Evolutionary conservation across 2,888 invertebrate genomes (phyloP), one percentile per base, ranked within the genome.

Genomic region (Drosophila meridionalis): DNA sequence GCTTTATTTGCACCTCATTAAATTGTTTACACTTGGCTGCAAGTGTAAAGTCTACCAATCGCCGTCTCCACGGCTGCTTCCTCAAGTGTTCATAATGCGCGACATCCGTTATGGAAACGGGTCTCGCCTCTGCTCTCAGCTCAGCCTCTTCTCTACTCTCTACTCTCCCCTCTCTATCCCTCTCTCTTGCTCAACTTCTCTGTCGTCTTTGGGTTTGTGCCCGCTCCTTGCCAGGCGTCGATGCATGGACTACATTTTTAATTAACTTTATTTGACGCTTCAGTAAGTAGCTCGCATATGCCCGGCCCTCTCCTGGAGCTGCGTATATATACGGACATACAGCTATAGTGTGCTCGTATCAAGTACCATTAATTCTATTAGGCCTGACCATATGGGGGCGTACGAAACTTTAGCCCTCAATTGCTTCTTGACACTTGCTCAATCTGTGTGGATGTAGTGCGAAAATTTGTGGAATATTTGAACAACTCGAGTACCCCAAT

Each of bases 191-290:
- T 20, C 20, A 20, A 20, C 38, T 36, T 14, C 5, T 9, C 55
- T 56, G 38, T 6, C 55, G 38, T 28, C 55, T 47, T 12, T 26
- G 58, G 58, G 36, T 4, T 14, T 34, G 26, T 36, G 43, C 45
- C 45, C 58, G 58, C 48, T 60, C 60, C 50, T 60, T 40, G 50
- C 60, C 60, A 50, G 50, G 60, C 50, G 60, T 60, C 60, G 60
- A 60, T 56, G 70, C 61, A 64, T 70, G 65, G 57, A 43, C 74
- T 79, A 81, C 80, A 85, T 87, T 91, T 87, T 91, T 92, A 92
- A 92, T 92, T 92, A 92, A 92, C 92, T 92, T 82, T 88, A 91
- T 92, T 92, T 92, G 89, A 82, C 91, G 89, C 89, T 86, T 92
- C 86, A 90, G 73, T 85, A 83, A 90, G 84, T 89, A 83, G 83